Base-by-base conservation (phyloP, 2,888 invertebrate genomes). In the Pherbina coryleti region DNA sequence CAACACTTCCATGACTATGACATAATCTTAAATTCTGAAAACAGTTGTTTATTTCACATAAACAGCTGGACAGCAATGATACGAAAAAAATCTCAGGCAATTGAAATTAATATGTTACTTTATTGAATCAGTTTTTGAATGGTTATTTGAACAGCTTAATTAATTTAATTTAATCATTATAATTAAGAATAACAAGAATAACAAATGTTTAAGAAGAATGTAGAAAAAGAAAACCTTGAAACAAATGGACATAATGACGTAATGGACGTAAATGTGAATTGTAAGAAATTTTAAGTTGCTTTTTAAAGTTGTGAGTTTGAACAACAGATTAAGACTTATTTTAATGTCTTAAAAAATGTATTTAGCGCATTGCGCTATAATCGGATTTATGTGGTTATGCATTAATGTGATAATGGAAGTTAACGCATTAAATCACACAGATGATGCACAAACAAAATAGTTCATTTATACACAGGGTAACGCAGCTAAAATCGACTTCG, bases 21-120 rank as follows among this genome's bases (percentile, higher is more conserved):
- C 85, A 86, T 86, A 86, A 85, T 82, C 85, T 64, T 37, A 60
- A 22, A 70, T 75, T 60, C 37, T 57, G 19, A 37, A 7, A 37
- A 34, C 8, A 60, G 55, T 49, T 49, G 25, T 55, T 17, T n/a
- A 19, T 37, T n/a, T 28, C 28, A 34, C 19, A 28, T 7, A 25
- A 25, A 17, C 5, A 31, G 25, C 22, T 60, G 17, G 44, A 67
- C n/a, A 64, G n/a, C 4, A 31, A 17, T 28, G 11, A 1, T 8
- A 28, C 4, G 8, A 70, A 51, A 28, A 28, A 19, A 49, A 7
- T 25, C 28, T 57, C 62, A 51, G 53, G 7, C 25, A 69, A 60
- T n/a, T 53, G 25, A 25, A 70, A 70, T 51, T n/a, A 70, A 70
- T 25, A 25, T 31, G 3, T 3, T 28, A n/a, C n/a, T 34, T 19